Evolutionary conservation across 2,113 vertebrate genomes (phyloP), one percentile per base, ranked within the genome.

Genomic region (Orycteropus afer): DNA sequence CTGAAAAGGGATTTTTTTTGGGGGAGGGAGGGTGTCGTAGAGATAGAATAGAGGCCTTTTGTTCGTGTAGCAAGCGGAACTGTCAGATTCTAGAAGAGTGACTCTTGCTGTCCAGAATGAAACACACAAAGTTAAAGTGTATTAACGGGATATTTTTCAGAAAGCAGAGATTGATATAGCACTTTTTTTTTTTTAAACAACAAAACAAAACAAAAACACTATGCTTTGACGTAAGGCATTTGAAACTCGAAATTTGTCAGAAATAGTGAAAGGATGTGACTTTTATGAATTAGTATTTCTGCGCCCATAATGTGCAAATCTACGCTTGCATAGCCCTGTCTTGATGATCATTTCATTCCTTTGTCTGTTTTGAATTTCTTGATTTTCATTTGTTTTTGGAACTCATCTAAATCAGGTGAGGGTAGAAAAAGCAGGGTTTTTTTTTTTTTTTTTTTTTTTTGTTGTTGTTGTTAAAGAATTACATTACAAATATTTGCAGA

Each of bases 371-470:
- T 86, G 32, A 89, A n/a, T 83, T 89, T 3, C 27, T 40, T 80
- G 51, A 25, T 42, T 90, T 87, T 89, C n/a, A 37, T 40, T 82
- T 86, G 65, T 71, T 85, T 89, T 82, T 63, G 77, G 76, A 67
- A 49, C 25, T 45, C 32, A 34, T 40, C 12, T 20, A 67, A 65
- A 2, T 34, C 49, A 65, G 45, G 20, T 47, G 42, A 71, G 10
- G 63, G 57, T 25, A 92, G 51, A 93, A 92, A 49, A 20, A 74
- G 8, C 7, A n/a, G n/a, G n/a, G n/a, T n/a, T n/a, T n/a, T n/a
- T n/a, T n/a, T n/a, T n/a, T n/a, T n/a, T n/a, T n/a, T n/a, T n/a
- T n/a, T n/a, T n/a, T n/a, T n/a, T n/a, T n/a, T n/a, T n/a, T n/a
- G n/a, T n/a, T n/a, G n/a, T 65, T 9, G 61, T 95, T 95, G 89